Evolutionary conservation across 2,797 vertebrate species (phyloP).

Genomic region (Betta splendens): DNA sequence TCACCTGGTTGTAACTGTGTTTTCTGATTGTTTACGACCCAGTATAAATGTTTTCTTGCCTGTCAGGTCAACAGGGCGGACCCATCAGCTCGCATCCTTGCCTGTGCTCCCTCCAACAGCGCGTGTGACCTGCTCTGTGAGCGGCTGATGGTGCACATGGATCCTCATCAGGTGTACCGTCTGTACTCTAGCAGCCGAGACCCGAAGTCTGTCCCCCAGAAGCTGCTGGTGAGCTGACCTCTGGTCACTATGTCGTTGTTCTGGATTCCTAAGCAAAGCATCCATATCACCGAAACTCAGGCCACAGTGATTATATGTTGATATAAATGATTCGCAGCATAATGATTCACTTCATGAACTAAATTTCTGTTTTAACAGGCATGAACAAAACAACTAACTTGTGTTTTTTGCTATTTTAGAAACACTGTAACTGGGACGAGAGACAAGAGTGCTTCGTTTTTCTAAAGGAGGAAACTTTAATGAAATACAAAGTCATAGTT

Average conservation of each 20-base stretch:
- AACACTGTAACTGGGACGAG: conserved; percentile 87
- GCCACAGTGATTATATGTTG: too few relatives aligned
- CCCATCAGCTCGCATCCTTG: conserved; percentile 80
- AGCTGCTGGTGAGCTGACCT: conserved; percentile 77
- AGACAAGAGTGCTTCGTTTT: conserved; percentile 72
- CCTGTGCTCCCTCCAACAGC: conserved; percentile 91
- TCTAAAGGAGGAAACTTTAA: conserved; percentile 76
- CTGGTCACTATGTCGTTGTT: too few relatives aligned
- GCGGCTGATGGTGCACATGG: conserved; percentile 80
- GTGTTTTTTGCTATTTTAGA: conserved; percentile 65
- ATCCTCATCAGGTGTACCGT: conserved; percentile 80
- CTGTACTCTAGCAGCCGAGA: conserved; percentile 85
- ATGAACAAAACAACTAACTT: not conserved
- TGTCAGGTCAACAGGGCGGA: conserved; percentile 85
- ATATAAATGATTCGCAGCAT: too few relatives aligned
- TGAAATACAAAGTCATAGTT: conserved; percentile 83
- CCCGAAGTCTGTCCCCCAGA: conserved; percentile 75
- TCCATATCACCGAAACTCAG: too few relatives aligned
- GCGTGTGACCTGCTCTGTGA: conserved; percentile 91
- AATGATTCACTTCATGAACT: too few relatives aligned
- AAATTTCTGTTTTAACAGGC: not conserved
- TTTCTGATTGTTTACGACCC: too few relatives aligned
- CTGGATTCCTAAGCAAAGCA: too few relatives aligned
- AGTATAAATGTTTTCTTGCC: conserved; percentile 36
- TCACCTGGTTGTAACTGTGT: too few relatives aligned